Percentiles rank a stretch among this genome's conserved stretches.
phyloP scores from a whole-genome alignment of 2,797 vertebrate species.

The Paedocypris micromegethes region DNA sequence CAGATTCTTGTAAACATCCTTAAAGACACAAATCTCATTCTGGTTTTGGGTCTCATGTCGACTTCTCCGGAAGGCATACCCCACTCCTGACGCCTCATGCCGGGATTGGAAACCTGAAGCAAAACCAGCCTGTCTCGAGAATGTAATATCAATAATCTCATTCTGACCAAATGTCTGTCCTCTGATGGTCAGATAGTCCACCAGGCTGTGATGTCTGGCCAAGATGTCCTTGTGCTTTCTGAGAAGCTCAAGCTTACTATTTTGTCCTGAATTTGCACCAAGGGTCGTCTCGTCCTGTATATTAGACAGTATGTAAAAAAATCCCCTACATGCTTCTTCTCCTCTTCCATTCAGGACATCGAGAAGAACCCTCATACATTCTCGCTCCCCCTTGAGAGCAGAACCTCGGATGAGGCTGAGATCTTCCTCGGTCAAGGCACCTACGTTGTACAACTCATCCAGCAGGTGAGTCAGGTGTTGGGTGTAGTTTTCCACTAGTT shows the following conservation, averaged over 20 bases:
- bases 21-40: conserved; percentile 44
- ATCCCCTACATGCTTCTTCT: conserved; percentile 50
- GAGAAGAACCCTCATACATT: conserved; percentile 49
- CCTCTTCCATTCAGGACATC: conserved; percentile 53
- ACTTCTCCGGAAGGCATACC: conserved; percentile 45
- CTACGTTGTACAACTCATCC: conserved; percentile 40
- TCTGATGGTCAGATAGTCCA: conserved; percentile 40
- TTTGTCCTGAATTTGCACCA: background rate
- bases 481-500: conserved; percentile 52
- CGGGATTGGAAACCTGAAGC: conserved; percentile 38
- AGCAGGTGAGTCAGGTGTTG: conserved; percentile 38
- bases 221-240: conserved; percentile 49
- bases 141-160: conserved; percentile 45
- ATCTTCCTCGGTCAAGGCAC: conserved; percentile 51
- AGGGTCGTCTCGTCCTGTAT: background rate
- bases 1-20: conserved; percentile 42
- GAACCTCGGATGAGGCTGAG: conserved; percentile 46
- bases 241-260: conserved; percentile 25
- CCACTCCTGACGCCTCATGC: conserved; percentile 49
- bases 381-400: conserved; percentile 33
- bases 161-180: background rate
- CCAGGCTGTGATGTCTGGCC: conserved; percentile 40
- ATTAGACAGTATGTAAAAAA: conserved; percentile 38
- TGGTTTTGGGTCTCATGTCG: background rate
- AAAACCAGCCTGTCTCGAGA: conserved; percentile 37